Evolutionary conservation across 2,888 invertebrate species (phyloP).

Genomic region (Camptogramma bilineatum): DNA sequence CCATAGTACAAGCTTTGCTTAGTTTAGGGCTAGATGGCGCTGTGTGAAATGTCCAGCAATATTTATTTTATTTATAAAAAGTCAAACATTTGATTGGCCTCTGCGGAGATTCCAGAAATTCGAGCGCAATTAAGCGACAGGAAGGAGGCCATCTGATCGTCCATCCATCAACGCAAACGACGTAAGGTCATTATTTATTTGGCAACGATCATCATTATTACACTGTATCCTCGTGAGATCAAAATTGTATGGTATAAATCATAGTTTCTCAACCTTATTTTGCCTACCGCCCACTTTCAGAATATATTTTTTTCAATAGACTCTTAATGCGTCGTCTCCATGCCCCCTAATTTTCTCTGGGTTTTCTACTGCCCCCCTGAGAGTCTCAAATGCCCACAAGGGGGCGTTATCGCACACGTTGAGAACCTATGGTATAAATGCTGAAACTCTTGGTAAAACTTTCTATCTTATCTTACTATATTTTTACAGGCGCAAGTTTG

Average conservation of each 20-base stretch:
- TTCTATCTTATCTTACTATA: not conserved
- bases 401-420: too few relatives aligned
- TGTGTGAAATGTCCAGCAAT: too few relatives aligned
- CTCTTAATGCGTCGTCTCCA: too few relatives aligned
- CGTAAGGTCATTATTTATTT: conserved; percentile 73
- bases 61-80: too few relatives aligned
- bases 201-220: conserved; percentile 74
- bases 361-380: too few relatives aligned
- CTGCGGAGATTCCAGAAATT: conserved; percentile 30
- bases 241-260: conserved; percentile 41
- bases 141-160: conserved; percentile 49
- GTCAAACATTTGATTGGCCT: conserved; percentile 21
- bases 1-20: too few relatives aligned
- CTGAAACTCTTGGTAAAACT: conserved; percentile 16
- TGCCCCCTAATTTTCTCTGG: too few relatives aligned
- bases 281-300: too few relatives aligned
- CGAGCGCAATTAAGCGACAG: conserved; percentile 40
- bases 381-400: too few relatives aligned
- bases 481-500: not conserved
- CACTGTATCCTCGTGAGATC: conserved; percentile 49
- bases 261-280: too few relatives aligned
- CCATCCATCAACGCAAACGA: conserved; percentile 76
- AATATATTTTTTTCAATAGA: too few relatives aligned
- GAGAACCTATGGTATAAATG: conserved; percentile 45
- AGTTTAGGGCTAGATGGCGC: too few relatives aligned